Base-by-base conservation (phyloP, 1,140 invertebrate species). In the Sycobia sp. region DNA sequence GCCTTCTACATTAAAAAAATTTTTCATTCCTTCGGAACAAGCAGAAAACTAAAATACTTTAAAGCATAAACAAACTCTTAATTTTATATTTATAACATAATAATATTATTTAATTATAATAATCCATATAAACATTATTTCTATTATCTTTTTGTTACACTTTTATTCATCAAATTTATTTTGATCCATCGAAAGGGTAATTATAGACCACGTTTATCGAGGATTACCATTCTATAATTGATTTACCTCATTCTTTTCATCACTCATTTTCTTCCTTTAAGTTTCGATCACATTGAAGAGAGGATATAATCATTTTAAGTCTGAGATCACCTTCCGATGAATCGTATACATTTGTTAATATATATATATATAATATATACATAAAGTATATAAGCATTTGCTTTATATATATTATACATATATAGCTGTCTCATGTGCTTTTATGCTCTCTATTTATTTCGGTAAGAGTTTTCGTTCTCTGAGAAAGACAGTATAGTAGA, bases 111-210 rank as follows among this genome's bases (percentile, higher is more conserved):
- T 72, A 71, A 70, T 77, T 69, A 70, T 78, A 75, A 71, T 79
- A 73, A 79, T 77, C 73, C 73, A 77, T 79, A 78, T 77, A 79
- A 81, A 79, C 76, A 76, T 75, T 76, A 76, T 75, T 68, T 76
- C 72, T 79, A 76, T 73, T 73, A 71, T 71, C 74, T 77, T 63
- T 65, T 71, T 59, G 47, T 70, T 71, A 73, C 47, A 71, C 61
- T 57, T 71, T 53, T 63, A 58, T 69, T 50, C n/a, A 8, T 51
- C 16, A 34, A 51, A 39, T 60, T 59, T 18, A 34, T 36, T n/a
- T n/a, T 22, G 27, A 22, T 13, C 23, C 47, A 22, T 60, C n/a
- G 47, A 51, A 41, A 51, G 22, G 22, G 23, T 14, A 34, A 51
- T 47, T 43, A 8, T 38, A 51, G 36, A 60, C 57, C 18, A n/a